Evolutionary conservation across 2,888 invertebrate species (phyloP).

Genomic region (Dynastes hyllus): DNA sequence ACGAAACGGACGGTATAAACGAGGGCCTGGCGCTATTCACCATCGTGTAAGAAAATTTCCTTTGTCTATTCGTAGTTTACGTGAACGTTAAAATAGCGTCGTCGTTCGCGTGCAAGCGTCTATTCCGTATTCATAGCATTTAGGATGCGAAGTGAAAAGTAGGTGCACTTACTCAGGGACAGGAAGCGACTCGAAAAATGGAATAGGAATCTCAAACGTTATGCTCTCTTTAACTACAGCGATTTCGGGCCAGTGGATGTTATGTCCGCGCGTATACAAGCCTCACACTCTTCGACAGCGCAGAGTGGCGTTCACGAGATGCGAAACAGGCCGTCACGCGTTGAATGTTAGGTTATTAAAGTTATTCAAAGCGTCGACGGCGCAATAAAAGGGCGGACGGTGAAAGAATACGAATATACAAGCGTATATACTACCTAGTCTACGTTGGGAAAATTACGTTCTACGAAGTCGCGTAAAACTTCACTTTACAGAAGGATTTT

Average conservation of each 20-base stretch:
- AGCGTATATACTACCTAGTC: no score
- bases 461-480: not conserved
- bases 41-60: slow-evolving; percentile 29
- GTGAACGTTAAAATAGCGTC: slow-evolving; percentile 25
- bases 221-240: slow-evolving; percentile 32
- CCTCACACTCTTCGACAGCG: slow-evolving; percentile 8
- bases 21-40: slow-evolving; percentile 1
- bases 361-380: slow-evolving; percentile 33
- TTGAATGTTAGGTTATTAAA: slow-evolving; percentile 44
- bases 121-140: slow-evolving; percentile 33
- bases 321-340: slow-evolving; percentile 36
- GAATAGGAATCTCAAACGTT: slow-evolving; percentile 43
- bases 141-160: slow-evolving; percentile 42
- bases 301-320: slow-evolving; percentile 6
- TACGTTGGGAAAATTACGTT: not conserved
- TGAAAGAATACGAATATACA: slow-evolving; percentile 25
- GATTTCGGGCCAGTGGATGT: slow-evolving; percentile 28
- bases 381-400: slow-evolving; percentile 34
- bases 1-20: not conserved
- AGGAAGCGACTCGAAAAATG: slow-evolving; percentile 41
- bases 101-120: slow-evolving; percentile 34
- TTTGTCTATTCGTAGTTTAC: slow-evolving; percentile 41
- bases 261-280: slow-evolving; percentile 12
- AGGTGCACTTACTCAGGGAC: slow-evolving; percentile 41
- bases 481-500: not conserved